Evolutionary conservation across 2,797 vertebrate species (phyloP).

Genomic region (Sebastes paucispinis): DNA sequence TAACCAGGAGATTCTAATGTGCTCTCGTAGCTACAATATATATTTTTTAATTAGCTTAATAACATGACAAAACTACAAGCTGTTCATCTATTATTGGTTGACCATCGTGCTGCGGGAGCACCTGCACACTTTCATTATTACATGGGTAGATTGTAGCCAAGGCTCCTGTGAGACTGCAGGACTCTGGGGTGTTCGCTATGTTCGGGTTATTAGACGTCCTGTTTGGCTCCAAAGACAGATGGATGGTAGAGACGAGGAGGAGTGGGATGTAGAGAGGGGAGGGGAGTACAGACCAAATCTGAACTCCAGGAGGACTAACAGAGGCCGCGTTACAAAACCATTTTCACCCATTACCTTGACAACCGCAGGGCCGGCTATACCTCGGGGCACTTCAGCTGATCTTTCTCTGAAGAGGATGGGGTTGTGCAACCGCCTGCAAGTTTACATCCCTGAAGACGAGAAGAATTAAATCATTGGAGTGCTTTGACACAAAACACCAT

Average conservation of each 20-base stretch:
- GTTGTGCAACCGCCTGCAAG: background rate
- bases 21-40: background rate
- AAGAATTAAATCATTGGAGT: background rate
- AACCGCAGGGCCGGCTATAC: slow-evolving; percentile 20
- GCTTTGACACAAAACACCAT: background rate
- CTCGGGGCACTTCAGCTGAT: slow-evolving; percentile 33
- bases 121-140: background rate
- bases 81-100: background rate
- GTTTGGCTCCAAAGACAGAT: slow-evolving; percentile 36
- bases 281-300: slow-evolving; percentile 32
- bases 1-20: background rate
- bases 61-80: background rate
- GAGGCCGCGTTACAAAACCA: slow-evolving; percentile 37
- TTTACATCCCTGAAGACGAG: background rate
- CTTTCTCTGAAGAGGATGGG: background rate
- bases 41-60: background rate
- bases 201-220: slow-evolving; percentile 36
- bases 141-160: background rate
- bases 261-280: background rate
- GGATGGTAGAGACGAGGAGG: slow-evolving; percentile 8
- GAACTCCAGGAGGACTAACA: slow-evolving; percentile 38
- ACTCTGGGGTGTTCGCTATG: slow-evolving; percentile 3
- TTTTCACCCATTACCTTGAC: slow-evolving; percentile 61
- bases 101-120: background rate
- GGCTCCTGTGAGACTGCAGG: background rate